These are phyloP conservation scores for Pammene fasciana DNA, from an alignment of 2,888 invertebrate species.

Conservation along the genomic window DNA sequence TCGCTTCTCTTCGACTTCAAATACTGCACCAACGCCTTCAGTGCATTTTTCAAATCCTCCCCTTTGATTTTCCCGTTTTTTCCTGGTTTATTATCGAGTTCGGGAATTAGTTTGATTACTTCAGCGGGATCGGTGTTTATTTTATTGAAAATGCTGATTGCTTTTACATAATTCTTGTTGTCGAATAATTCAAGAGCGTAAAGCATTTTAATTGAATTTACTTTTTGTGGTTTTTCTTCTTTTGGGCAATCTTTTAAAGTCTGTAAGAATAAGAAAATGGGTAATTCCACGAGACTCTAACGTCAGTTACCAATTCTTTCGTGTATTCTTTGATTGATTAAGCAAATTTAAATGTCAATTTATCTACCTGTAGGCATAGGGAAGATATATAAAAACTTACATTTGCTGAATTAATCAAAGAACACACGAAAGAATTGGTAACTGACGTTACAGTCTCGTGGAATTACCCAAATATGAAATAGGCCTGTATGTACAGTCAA, in stretches of 20 bases:
- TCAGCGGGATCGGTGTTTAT: background rate
- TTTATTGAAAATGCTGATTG: background rate
- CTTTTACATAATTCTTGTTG: background rate
- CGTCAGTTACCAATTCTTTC: no score
- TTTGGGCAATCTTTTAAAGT: background rate
- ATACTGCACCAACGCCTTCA: background rate
- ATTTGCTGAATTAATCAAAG: no score
- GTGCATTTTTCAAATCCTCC: background rate
- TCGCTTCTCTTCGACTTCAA: background rate
- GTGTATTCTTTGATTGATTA: no score
- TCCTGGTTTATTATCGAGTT: background rate
- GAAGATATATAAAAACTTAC: no score
- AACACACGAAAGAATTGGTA: no score
- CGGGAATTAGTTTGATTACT: background rate
- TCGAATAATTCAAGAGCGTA: background rate
- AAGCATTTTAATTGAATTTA: background rate
- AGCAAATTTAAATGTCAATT: no score
- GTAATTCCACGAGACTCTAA: no score
- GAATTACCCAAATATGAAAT: no score
- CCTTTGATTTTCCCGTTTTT: constrained; percentile 6
- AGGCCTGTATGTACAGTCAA: no score
- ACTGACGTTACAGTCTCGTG: no score
- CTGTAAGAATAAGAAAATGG: background rate
- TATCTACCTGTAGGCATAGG: no score
- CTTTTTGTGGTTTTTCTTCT: background rate